Evolutionary conservation across 2,113 vertebrate species (phyloP).

Genomic region (Neolamprologus devosi): DNA sequence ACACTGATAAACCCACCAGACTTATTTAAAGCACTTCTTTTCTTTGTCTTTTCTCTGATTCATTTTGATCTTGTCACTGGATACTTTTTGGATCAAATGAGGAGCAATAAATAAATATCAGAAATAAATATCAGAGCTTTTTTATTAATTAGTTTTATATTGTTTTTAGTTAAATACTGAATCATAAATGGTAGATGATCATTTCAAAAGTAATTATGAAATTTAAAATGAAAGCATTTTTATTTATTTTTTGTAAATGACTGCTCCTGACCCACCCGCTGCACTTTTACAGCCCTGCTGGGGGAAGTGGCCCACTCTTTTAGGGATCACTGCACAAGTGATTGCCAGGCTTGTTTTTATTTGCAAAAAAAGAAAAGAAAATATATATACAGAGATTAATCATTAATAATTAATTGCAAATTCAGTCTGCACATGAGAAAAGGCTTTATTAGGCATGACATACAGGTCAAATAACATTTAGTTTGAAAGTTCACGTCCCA

Average conservation of each 20-base stretch:
- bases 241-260: neutral
- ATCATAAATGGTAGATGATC: neutral
- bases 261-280: neutral
- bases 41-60: neutral
- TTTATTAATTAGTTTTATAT: rapidly evolving
- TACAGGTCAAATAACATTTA: neutral
- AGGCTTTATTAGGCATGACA: neutral
- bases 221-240: neutral
- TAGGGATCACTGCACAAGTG: neutral
- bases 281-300: neutral
- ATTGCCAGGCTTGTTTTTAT: neutral
- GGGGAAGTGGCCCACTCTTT: neutral
- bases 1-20: neutral
- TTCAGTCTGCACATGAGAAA: neutral
- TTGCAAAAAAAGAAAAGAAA: neutral
- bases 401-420: neutral
- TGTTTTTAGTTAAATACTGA: neutral
- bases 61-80: neutral
- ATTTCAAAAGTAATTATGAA: neutral
- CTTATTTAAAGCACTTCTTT: neutral
- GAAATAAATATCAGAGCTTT: neutral
- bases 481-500: neutral
- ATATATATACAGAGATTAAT: neutral
- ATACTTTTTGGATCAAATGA: neutral
- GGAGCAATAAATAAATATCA: neutral